Base-by-base conservation (phyloP, 1,140 invertebrate genomes). In the Asobara japonica region DNA sequence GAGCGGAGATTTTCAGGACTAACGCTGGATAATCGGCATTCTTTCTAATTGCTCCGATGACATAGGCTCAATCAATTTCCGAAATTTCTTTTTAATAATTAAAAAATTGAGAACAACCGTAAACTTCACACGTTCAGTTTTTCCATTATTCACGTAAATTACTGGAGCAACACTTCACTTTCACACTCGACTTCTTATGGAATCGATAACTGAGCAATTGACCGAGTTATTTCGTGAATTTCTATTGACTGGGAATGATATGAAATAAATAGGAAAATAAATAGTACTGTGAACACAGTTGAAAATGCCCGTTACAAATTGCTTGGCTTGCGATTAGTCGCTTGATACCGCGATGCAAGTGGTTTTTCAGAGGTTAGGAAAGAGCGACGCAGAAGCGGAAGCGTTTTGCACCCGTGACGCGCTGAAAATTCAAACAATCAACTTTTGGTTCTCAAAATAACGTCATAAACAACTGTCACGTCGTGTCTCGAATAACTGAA, bases 251-350 rank as follows among this genome's bases (percentile, higher is more conserved):
- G 11, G 11, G 25, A 22, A 56, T 27, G 2, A 25, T 6, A 4
- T 10, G 2, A 56, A 22, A n/a, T n/a, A n/a, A 25, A 11, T 27
- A 1, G 22, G 13, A 20, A 25, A 56, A 56, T 56, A 3, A 6
- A 56, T 27, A 18, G 1, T 56, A 6, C n/a, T 1, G 1, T 18
- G 10, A 56, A 56, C 20, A 27, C 51, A 56, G 13, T 56, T 56
- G 51, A 56, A 56, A 56, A 56, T 56, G 51, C 51, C 51, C 51
- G 51, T 56, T 56, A 56, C 51, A 56, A 56, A 56, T 56, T 8
- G 51, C 1, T 25, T 56, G 51, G 51, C 51, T 56, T 56, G 51
- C 51, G 51, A 56, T 56, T 56, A 56, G 51, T 56, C 51, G 51
- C 22, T 51, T 18, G 45, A 51, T 56, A 27, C 22, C 51, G 20